These are phyloP conservation scores for Sinopyrophorus schimmeli DNA, from an alignment of 2,888 invertebrate genomes.

Conservation along the genomic window DNA sequence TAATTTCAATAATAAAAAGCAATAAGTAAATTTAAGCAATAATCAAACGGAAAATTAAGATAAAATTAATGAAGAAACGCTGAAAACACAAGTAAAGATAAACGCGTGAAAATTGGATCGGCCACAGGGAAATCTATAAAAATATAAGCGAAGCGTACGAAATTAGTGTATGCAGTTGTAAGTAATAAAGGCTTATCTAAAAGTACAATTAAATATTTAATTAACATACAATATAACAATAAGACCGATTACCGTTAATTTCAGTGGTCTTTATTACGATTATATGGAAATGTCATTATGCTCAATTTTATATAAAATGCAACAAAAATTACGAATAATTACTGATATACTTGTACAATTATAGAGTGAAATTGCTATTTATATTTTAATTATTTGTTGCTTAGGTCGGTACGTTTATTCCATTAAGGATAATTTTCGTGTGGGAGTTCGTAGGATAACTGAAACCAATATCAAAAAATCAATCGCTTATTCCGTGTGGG, in stretches of 20 bases:
- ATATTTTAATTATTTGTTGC: slow-evolving; percentile 31
- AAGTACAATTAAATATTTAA: slow-evolving; percentile 25
- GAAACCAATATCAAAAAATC: slow-evolving; percentile 15
- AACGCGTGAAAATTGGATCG: slow-evolving; percentile 6
- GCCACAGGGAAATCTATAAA: slow-evolving; percentile 9
- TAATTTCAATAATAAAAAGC: too few species aligned
- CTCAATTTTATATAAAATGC: slow-evolving; percentile 19
- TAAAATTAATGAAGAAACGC: slow-evolving; percentile 12
- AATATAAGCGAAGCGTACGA: slow-evolving; percentile 4
- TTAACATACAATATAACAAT: slow-evolving; percentile 21
- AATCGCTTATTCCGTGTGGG: slow-evolving; percentile 15
- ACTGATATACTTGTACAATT: slow-evolving; percentile 22
- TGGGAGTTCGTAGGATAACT: slow-evolving; percentile 20
- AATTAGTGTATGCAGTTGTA: slow-evolving; percentile 12
- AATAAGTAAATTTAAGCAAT: too few species aligned
- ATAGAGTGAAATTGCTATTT: slow-evolving; percentile 29
- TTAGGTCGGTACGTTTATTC: slow-evolving; percentile 20
- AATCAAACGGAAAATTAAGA: too few species aligned
- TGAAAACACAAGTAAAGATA: slow-evolving; percentile 8
- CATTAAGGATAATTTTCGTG: slow-evolving; percentile 37
- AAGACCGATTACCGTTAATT: slow-evolving; percentile 16
- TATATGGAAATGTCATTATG: slow-evolving; percentile 14
- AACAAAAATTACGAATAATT: slow-evolving; percentile 12
- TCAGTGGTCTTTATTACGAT: slow-evolving; percentile 14
- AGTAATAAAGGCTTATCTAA: slow-evolving; percentile 17